A percentile compares a stretch with the other conserved stretches of the same genome.
Conservation (phyloP, 2,797 vertebrate genomes). For the Periophthalmus magnuspinnatus region DNA sequence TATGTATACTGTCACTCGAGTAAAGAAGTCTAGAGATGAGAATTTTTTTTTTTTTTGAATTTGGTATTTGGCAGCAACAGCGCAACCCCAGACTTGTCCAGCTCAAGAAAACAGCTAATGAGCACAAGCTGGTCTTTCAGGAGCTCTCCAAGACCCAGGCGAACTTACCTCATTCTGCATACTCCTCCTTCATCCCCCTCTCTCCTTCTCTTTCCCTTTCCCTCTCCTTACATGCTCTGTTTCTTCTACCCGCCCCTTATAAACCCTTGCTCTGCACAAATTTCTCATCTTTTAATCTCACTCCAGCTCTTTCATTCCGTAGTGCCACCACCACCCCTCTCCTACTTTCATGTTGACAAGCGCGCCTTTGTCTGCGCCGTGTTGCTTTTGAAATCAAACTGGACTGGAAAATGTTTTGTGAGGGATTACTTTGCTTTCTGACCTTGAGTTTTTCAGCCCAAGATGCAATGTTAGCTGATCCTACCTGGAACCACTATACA, state of each 20-base stretch:
- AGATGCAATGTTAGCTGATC: constrained; percentile 57
- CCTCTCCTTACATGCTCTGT: constrained; percentile 16
- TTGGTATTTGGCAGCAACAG: constrained; percentile 52
- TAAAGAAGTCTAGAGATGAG: constrained; percentile 25
- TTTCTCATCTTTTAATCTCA: constrained; percentile 49
- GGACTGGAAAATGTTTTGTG: constrained; percentile 40
- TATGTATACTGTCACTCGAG: constrained; percentile 71
- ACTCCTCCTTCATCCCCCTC: constrained; percentile 11
- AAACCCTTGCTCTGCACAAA: constrained; percentile 38
- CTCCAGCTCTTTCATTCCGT: constrained; percentile 28
- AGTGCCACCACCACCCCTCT: background rate
- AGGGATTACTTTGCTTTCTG: constrained; percentile 57
- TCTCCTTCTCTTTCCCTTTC: background rate
- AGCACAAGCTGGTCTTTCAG: constrained; percentile 59
- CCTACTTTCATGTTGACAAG: constrained; percentile 41
- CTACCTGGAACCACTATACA: constrained; percentile 52
- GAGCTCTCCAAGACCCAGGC: constrained; percentile 51
- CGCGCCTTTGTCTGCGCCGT: constrained; percentile 49
- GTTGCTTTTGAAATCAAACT: constrained; percentile 44
- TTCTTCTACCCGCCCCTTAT: constrained; percentile 18
- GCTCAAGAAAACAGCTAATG: constrained; percentile 69
- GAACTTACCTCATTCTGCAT: constrained; percentile 30
- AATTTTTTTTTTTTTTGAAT: constrained; percentile 38
- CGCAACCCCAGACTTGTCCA: constrained; percentile 58
- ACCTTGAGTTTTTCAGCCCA: constrained; percentile 64